Evolutionary conservation across 2,888 invertebrate species (phyloP).

Genomic region (Gibbula magus): DNA sequence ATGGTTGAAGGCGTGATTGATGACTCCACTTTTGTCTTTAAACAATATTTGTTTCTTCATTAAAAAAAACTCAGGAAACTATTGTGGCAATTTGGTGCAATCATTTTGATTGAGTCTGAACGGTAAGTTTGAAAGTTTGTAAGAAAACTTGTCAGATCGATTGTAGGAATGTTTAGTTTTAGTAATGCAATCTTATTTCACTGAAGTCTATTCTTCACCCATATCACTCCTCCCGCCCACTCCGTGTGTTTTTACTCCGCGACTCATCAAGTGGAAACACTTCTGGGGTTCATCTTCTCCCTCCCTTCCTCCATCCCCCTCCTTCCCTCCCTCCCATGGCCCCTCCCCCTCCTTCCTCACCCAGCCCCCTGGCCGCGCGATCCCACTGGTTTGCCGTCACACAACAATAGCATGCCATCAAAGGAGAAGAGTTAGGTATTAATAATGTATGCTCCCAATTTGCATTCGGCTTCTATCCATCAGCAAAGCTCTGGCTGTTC

Average conservation of each 20-base stretch:
- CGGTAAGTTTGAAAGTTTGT: too few relatives aligned
- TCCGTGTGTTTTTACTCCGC: background rate
- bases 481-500: background rate
- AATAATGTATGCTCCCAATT: constrained; percentile 33
- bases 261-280: background rate
- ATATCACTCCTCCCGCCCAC: constrained; percentile 18
- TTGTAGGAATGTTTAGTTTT: too few relatives aligned
- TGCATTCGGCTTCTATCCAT: constrained; percentile 24
- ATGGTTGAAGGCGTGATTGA: too few relatives aligned
- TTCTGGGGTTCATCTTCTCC: background rate
- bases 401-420: constrained; percentile 24
- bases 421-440: constrained; percentile 17
- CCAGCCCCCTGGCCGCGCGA: background rate
- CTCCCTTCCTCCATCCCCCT: background rate
- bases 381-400: constrained; percentile 6
- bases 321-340: background rate
- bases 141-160: too few relatives aligned
- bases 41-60: too few relatives aligned
- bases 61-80: too few relatives aligned
- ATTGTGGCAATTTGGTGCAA: too few relatives aligned
- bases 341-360: background rate
- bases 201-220: too few relatives aligned
- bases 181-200: too few relatives aligned
- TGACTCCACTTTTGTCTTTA: too few relatives aligned
- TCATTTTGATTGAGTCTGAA: too few relatives aligned